These are phyloP conservation scores for Idaea biselata DNA, from an alignment of 2,888 invertebrate genomes.

Conservation along the genomic window DNA sequence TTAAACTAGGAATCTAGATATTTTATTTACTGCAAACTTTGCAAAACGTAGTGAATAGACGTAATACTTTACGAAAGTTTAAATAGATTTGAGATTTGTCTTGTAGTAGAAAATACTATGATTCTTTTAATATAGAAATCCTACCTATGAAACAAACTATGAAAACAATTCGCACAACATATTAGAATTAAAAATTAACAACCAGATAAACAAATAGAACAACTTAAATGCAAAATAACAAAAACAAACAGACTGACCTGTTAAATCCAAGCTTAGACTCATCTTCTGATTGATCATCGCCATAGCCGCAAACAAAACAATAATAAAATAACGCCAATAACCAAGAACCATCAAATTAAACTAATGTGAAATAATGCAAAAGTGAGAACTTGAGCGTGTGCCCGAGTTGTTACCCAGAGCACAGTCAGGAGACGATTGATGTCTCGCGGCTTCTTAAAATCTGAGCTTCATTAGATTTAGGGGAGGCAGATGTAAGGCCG, in stretches of 20 bases:
- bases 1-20: no score
- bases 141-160: no score
- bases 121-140: no score
- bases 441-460: background rate
- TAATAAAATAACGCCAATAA: background rate
- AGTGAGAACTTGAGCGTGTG: background rate
- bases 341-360: background rate
- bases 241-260: background rate
- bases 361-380: background rate
- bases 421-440: background rate
- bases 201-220: background rate
- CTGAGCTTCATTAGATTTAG: background rate
- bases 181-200: no score
- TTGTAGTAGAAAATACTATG: no score
- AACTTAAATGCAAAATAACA: background rate
- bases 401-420: background rate
- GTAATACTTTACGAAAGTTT: no score
- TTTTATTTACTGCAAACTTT: no score
- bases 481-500: background rate
- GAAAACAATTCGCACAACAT: no score
- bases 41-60: no score
- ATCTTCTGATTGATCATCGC: background rate
- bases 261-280: background rate
- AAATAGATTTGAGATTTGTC: no score
- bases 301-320: background rate